A percentile compares a stretch with the other conserved stretches of the same genome.
Conservation (phyloP, 2,797 vertebrate species). For the Chelonia mydas region DNA sequence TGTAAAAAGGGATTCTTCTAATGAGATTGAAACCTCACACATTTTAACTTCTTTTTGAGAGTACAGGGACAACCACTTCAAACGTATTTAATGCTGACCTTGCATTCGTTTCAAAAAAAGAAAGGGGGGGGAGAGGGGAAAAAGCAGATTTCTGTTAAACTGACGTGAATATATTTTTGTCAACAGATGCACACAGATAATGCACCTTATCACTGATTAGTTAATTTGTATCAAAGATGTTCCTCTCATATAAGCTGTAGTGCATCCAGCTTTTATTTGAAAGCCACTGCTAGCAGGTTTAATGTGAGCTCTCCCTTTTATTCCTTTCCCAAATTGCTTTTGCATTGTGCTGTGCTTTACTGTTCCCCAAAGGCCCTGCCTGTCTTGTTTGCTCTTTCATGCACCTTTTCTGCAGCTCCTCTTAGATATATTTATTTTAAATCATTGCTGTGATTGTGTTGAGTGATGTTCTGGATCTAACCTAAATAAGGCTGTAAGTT, state of each 20-base stretch:
- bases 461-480: background rate
- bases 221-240: conserved; percentile 42
- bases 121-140: background rate
- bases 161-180: conserved; percentile 37
- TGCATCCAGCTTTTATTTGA: conserved; percentile 20
- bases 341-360: background rate
- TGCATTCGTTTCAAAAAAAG: conserved; percentile 40
- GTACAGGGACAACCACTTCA: conserved; percentile 62
- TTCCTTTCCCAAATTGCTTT: background rate
- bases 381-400: conserved; percentile 23
- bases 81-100: conserved; percentile 61
- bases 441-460: background rate
- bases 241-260: background rate
- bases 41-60: conserved; percentile 72
- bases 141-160: conserved; percentile 17
- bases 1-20: conserved; percentile 61
- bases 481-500: background rate
- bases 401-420: background rate
- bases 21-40: conserved; percentile 64
- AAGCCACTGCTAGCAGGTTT: background rate
- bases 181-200: conserved; percentile 46
- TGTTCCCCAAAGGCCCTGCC: background rate
- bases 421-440: background rate
- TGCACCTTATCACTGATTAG: background rate
- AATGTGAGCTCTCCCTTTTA: background rate